Evolutionary conservation across 2,888 invertebrate species (phyloP).

Genomic region (Watsonalla binaria): DNA sequence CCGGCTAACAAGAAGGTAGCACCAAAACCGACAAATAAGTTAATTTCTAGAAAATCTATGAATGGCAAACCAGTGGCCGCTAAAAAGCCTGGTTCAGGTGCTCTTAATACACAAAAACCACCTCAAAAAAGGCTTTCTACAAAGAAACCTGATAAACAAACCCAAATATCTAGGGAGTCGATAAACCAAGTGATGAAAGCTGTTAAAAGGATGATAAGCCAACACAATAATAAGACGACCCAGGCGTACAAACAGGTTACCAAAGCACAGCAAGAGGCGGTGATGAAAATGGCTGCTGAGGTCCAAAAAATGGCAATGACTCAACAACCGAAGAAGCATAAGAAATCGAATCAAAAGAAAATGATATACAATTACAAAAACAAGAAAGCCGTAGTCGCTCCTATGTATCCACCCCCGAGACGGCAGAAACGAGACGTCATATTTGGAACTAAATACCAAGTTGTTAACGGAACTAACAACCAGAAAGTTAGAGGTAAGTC

Average conservation of each 20-base stretch:
- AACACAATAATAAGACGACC: constrained; percentile 1
- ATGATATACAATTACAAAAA: not conserved
- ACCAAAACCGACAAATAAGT: not conserved
- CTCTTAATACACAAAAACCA: too few relatives aligned
- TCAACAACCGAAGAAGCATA: not conserved
- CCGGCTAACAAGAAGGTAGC: not conserved
- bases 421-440: not conserved
- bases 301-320: constrained; percentile 28
- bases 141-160: not conserved
- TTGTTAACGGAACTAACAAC: not conserved
- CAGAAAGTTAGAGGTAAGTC: not conserved
- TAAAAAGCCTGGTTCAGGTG: not conserved
- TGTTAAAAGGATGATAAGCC: constrained; percentile 10
- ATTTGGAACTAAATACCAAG: not conserved
- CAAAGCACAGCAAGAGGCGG: constrained; percentile 26
- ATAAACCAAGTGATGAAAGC: constrained; percentile 11
- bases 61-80: not conserved
- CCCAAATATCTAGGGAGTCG: not conserved
- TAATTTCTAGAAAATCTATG: not conserved
- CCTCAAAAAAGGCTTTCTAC: too few relatives aligned
- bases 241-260: constrained; percentile 12
- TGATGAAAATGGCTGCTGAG: constrained; percentile 33
- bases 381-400: not conserved
- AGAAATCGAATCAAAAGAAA: not conserved
- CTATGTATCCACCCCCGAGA: not conserved